phyloP scores from a whole-genome alignment of 2,113 vertebrate genomes.

The Apus apus region DNA sequence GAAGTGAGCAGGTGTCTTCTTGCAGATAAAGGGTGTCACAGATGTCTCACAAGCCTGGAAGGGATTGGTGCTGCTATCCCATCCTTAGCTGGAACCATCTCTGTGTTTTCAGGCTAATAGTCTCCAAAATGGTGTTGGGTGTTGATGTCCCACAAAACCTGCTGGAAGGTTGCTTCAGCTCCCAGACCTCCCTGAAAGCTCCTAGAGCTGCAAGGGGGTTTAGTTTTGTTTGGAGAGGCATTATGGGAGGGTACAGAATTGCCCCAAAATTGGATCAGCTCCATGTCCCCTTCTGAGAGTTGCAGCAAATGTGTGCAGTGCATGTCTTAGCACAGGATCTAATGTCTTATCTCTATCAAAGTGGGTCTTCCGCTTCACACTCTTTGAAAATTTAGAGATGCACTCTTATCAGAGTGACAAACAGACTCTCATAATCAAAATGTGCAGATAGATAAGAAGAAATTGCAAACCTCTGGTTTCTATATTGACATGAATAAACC shows the following conservation, averaged over 20 bases:
- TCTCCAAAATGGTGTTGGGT: not conserved
- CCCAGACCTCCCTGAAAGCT: not conserved
- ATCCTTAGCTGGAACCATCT: not conserved
- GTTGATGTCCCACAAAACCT: not conserved
- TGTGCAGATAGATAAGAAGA: not conserved
- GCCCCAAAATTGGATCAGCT: not conserved
- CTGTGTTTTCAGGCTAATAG: not conserved
- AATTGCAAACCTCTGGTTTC: not conserved
- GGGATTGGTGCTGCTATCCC: not conserved
- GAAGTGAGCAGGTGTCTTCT: not conserved
- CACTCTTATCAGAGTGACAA: not conserved
- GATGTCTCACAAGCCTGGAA: not conserved
- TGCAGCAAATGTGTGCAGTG: not conserved
- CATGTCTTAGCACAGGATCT: not conserved
- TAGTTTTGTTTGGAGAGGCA: not conserved
- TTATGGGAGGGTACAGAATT: not conserved
- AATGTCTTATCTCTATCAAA: not conserved
- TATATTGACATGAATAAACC: not conserved
- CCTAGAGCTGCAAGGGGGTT: not conserved
- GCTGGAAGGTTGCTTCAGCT: not conserved
- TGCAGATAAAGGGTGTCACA: not conserved
- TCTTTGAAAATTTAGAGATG: not conserved
- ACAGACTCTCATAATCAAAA: not conserved
- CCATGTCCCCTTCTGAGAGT: not conserved
- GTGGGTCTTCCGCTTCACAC: not conserved